Base-by-base conservation (phyloP, 2,797 vertebrate genomes). In the Ptychobarbus kaznakovi region DNA sequence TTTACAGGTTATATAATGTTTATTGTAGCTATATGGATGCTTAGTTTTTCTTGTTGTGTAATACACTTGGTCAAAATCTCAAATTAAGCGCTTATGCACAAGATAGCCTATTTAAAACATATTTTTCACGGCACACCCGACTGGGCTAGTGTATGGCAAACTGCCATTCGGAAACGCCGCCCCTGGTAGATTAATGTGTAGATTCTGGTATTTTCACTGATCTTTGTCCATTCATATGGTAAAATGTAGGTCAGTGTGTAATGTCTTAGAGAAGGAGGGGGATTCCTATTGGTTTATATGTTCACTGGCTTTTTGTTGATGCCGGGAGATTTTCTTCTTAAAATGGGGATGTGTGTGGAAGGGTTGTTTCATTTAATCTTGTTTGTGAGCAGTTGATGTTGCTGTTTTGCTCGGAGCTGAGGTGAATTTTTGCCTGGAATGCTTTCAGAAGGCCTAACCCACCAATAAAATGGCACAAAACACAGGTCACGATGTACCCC, bases 241-340 rank as follows among this genome's bases (percentile, higher is more conserved):
- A 22, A 85, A 82, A 69, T 66, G 74, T 87, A 83, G 86, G 86
- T 83, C 81, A 80, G 68, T 68, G 28, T 77, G 44, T 75, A 28
- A n/a, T 44, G 18, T 40, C 15, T 6, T 28, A 22, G 61, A 51
- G 49, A 38, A 51, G 46, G 25, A 22, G 51, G 9, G n/a, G 35
- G 65, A 81, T 84, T 63, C 74, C 22, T 53, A 25, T 25, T 69
- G 44, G 20, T 58, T 63, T 83, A 49, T 75, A 51, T 68, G 6
- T 28, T 61, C 16, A 42, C 38, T 69, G 51, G n/a, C 46, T 75
- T 75, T 51, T 38, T 77, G 35, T 10, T 40, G 20, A 40, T 40
- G 53, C 20, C 1, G 2, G 20, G 18, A n/a, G n/a, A 76, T 40
- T 13, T 75, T 46, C 28, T 38, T 76, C 38, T 35, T 77, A n/a